These are phyloP conservation scores for Oryzias melastigma DNA, from an alignment of 2,113 vertebrate species.

Conservation along the genomic window DNA sequence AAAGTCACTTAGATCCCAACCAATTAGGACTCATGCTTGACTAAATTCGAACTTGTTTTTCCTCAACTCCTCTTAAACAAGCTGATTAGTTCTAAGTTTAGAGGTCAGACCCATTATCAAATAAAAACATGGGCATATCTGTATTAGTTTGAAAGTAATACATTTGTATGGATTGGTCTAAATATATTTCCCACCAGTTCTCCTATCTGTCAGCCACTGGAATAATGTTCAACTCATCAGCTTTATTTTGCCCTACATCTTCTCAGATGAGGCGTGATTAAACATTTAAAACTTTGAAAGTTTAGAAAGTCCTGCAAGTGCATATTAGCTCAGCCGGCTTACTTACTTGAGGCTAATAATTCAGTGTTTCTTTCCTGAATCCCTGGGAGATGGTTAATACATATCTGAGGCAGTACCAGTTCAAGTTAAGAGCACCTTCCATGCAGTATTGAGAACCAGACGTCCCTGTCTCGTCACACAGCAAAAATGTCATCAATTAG, in stretches of 20 bases:
- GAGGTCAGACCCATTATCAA: too few species aligned
- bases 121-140: too few species aligned
- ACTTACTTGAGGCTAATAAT: constrained; percentile 29
- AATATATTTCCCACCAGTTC: not conserved
- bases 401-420: constrained; percentile 11
- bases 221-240: constrained; percentile 3
- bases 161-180: too few species aligned
- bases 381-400: constrained; percentile 18
- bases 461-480: constrained; percentile 16
- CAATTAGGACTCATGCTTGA: too few species aligned
- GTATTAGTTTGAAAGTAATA: too few species aligned
- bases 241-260: constrained; percentile 29
- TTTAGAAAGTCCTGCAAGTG: constrained; percentile 38
- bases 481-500: constrained; percentile 34
- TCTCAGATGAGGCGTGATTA: constrained; percentile 29
- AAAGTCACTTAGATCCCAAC: too few species aligned
- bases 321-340: constrained; percentile 10
- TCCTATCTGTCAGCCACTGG: not conserved
- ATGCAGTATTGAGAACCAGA: constrained; percentile 6
- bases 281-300: constrained; percentile 44
- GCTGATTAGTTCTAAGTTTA: too few species aligned
- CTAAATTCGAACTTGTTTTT: too few species aligned
- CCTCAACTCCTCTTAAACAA: too few species aligned
- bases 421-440: constrained; percentile 16
- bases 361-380: constrained; percentile 20